These are phyloP conservation scores for Agriopis marginaria DNA, from an alignment of 2,888 invertebrate genomes.

Conservation along the genomic window DNA sequence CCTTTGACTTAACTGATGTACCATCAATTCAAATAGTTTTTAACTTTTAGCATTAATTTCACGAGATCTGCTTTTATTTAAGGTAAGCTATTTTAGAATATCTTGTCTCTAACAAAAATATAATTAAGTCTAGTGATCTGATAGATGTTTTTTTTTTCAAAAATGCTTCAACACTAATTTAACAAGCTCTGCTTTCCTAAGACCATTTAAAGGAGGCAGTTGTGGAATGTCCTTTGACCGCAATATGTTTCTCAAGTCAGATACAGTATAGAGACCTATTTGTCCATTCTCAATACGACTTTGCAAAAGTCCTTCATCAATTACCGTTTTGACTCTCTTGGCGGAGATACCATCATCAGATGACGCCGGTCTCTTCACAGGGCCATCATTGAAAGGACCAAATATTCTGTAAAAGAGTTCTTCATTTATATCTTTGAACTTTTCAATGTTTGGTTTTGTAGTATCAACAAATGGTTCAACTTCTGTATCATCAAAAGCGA, in stretches of 20 bases:
- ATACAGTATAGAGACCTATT: constrained; percentile 67
- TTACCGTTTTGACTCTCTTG: constrained; percentile 62
- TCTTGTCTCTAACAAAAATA: neutral
- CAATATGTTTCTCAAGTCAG: constrained; percentile 70
- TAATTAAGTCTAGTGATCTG: neutral
- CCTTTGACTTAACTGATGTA: neutral
- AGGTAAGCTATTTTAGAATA: neutral
- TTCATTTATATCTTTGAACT: constrained; percentile 64
- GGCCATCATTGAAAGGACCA: constrained; percentile 69
- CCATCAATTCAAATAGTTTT: neutral
- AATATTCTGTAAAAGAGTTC: constrained; percentile 77
- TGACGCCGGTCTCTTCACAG: constrained; percentile 61
- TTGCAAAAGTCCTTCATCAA: constrained; percentile 66
- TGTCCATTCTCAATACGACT: constrained; percentile 57
- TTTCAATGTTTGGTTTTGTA: constrained; percentile 69
- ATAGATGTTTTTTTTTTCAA: constrained; percentile 11
- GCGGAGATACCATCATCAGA: constrained; percentile 42
- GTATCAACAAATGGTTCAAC: constrained; percentile 84
- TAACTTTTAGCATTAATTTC: neutral
- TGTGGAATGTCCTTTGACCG: constrained; percentile 59
- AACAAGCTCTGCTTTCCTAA: constrained; percentile 74
- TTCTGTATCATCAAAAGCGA: constrained; percentile 87
- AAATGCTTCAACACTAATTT: constrained; percentile 69
- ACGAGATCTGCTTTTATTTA: neutral
- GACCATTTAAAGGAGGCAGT: constrained; percentile 65